Conservation (phyloP, 2,888 invertebrate species). For the Drosophila anceps region DNA sequence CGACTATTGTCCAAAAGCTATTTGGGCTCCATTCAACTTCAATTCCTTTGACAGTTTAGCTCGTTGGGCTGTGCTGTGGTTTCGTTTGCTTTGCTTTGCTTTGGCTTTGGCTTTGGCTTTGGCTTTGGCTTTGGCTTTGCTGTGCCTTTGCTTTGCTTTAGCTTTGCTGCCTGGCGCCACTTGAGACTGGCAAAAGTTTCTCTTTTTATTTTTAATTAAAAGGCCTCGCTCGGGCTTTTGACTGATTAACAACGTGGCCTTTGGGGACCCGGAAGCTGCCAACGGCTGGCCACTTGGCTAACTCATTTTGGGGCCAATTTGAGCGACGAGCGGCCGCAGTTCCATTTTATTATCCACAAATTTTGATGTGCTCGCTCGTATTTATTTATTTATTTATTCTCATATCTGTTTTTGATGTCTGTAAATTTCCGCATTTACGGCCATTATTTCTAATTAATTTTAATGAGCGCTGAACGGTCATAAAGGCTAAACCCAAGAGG, state of each 20-base stretch:
- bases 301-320: slow-evolving; percentile 43
- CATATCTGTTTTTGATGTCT: slow-evolving; percentile 32
- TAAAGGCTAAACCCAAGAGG: slow-evolving; percentile 5
- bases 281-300: slow-evolving; percentile 19
- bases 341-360: slow-evolving; percentile 10
- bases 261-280: slow-evolving; percentile 13
- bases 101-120: slow-evolving; percentile 1
- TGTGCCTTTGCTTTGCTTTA: not conserved
- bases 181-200: slow-evolving; percentile 13
- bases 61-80: not conserved
- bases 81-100: slow-evolving; percentile 1
- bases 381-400: slow-evolving; percentile 1
- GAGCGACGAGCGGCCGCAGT: slow-evolving; percentile 1
- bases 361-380: slow-evolving; percentile 7
- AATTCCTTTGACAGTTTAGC: slow-evolving; percentile 9
- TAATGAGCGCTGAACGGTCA: slow-evolving; percentile 36
- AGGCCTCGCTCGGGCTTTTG: slow-evolving; percentile 39
- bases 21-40: slow-evolving; percentile 8
- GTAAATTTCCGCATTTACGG: slow-evolving; percentile 29
- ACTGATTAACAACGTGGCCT: slow-evolving; percentile 54
- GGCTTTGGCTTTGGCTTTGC: not conserved
- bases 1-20: slow-evolving; percentile 15
- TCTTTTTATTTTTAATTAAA: slow-evolving; percentile 30
- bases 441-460: slow-evolving; percentile 70
- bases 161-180: slow-evolving; percentile 5